Evolutionary conservation across 53 echinoderm and acorn worm species (phyloP), one percentile per base, ranked within the genome.

Genomic region (Astropecten irregularis): DNA sequence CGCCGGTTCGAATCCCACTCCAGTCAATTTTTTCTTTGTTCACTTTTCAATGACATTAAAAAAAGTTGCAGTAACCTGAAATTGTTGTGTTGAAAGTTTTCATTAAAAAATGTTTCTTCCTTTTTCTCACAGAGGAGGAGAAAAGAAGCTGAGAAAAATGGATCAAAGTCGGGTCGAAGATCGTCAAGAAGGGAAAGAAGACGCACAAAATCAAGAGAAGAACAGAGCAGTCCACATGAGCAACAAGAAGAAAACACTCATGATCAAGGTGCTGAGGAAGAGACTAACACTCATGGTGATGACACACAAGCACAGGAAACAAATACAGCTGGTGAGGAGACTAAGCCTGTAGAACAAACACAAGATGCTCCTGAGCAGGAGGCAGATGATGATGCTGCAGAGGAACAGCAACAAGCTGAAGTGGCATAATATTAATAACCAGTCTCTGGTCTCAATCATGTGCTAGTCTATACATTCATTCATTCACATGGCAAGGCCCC

Each of bases 111-210:
- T 77, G 2, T 25, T 30, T 40, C 33, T 9, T 37, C 6, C 40
- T 53, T 68, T 29, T 51, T 27, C 0, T 68, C 22, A 18, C 33
- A 40, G 59, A 27, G 71, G 72, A 84, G 37, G 10, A 31, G 69
- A 59, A 35, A 84, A 30, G 84, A 84, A 33, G 62, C 71, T 21
- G 50, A 68, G 47, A 72, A 71, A 16, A 73, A 66, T 19, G 73
- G 72, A 72, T 72, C 35, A 36, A 20, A 73, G 19, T 72, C 85
- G 37, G 50, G 71, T 34, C 69, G 85, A 9, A 60, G 40, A 47
- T 59, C 49, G 32, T 50, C 52, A 9, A 57, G 51, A 51, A 51
- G n/a, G 4, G 71, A 34, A 60, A 69, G 57, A 55, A 39, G 29
- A 30, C 54, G 56, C 4, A 44, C 42, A 38, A 14, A 49, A 30